Conservation (phyloP, 2,888 invertebrate genomes). For the Gryllus longicercus region DNA sequence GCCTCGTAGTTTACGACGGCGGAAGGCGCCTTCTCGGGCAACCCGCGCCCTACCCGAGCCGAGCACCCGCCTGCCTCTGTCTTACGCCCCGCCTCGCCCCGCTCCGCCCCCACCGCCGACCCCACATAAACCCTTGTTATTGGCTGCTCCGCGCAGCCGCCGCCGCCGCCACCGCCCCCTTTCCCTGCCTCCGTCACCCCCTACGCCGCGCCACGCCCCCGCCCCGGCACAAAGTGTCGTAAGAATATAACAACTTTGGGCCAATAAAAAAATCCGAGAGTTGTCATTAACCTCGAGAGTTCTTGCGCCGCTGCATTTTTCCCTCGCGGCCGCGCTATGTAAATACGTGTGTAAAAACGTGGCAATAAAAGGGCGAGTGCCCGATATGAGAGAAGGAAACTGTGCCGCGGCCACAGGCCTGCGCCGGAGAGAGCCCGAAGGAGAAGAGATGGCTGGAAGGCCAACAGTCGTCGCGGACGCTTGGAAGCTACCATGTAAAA, state of each 20-base stretch:
- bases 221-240: background rate
- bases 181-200: background rate
- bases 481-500: no score
- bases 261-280: conserved; percentile 11
- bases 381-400: no score
- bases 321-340: no score
- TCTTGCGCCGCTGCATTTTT: background rate
- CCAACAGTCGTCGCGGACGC: no score
- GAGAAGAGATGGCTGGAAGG: no score
- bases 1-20: no score
- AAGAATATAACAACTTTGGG: conserved; percentile 7
- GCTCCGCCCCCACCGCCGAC: background rate
- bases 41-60: no score
- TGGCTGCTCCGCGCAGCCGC: background rate
- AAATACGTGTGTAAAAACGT: background rate
- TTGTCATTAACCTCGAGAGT: conserved; percentile 17
- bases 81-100: background rate
- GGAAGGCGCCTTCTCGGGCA: no score
- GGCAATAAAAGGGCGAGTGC: background rate
- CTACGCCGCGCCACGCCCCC: background rate
- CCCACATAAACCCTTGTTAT: conserved; percentile 17
- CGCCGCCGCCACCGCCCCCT: background rate
- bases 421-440: no score
- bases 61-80: no score
- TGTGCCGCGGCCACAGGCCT: no score